Percentiles rank a stretch among this genome's conserved stretches.
These are phyloP conservation scores for Mionectes olivaceus DNA, from an alignment of 2,797 vertebrate species.

Conservation along the genomic window DNA sequence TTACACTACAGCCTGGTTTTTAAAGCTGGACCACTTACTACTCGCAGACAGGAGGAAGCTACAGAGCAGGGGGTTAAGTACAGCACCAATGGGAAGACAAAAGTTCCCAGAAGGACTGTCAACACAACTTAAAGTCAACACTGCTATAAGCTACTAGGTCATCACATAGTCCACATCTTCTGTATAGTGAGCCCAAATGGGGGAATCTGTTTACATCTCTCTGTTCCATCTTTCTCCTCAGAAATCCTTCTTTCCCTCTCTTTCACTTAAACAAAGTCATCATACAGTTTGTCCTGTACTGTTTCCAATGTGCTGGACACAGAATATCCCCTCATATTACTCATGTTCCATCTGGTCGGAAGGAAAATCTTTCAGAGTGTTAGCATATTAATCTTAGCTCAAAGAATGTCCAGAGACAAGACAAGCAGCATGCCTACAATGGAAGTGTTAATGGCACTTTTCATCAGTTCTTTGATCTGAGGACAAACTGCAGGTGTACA, in stretches of 20 bases:
- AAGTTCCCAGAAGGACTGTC: not conserved
- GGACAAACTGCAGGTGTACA: conserved; percentile 24
- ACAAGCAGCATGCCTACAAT: not conserved
- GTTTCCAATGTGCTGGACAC: not conserved
- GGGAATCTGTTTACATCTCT: not conserved
- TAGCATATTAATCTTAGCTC: not conserved
- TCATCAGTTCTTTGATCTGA: conserved; percentile 28
- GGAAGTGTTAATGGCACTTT: not conserved
- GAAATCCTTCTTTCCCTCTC: not conserved
- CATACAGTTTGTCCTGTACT: not conserved
- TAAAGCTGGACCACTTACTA: not conserved
- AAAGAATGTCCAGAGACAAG: conserved; percentile 9
- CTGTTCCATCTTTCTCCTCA: not conserved
- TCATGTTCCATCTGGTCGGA: not conserved
- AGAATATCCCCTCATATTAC: not conserved
- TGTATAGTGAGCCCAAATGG: not conserved
- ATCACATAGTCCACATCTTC: not conserved
- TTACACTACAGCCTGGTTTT: not conserved
- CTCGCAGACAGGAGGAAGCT: not conserved
- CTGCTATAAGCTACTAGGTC: not conserved
- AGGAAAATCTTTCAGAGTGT: not conserved
- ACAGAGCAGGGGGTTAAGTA: not conserved
- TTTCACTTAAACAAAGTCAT: not conserved
- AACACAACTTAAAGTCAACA: not conserved
- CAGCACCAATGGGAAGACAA: not conserved